Base-by-base conservation (phyloP, 2,888 invertebrate species). In the Dorcus hopei region DNA sequence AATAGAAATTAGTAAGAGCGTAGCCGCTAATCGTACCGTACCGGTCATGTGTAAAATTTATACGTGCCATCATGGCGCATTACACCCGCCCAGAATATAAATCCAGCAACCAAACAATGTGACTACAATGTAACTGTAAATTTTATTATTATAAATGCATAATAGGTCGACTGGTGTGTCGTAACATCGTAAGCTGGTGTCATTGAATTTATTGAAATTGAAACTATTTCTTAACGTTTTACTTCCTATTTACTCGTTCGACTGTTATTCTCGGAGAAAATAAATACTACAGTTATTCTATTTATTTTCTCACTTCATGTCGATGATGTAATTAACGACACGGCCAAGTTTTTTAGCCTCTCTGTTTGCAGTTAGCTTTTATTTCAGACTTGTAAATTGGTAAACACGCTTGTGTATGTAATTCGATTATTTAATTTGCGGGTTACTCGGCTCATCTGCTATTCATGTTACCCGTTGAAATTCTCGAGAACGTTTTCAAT, bases 161-260 rank as follows among this genome's bases (percentile, higher is more conserved):
- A 45, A 45, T 45, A 45, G 45, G 45, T 45, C 45, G 45, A 11
- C 9, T 23, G 23, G 23, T 45, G 23, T 45, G 45, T 45, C 45
- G 45, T 45, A 45, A 45, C 4, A 45, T 45, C 23, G n/a, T 45
- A 45, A 45, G 45, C n/a, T 48, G 59, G 38, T 54, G 59, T 59
- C 62, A 57, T 59, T 54, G 60, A 62, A 49, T 59, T 54, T 54
- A 63, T 59, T 54, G 61, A 63, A 63, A 61, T 59, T 49, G 54
- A 52, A 43, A 55, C 47, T 55, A 48, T 47, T 47, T 47, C 51
- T 49, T 11, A 9, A 45, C 51, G 39, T 56, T 51, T 51, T 56
- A 56, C 56, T 45, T 45, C 50, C 45, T 45, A 45, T 45, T 45
- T 45, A 19, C 45, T 56, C 48, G 47, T 4, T 42, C 19, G 45